A percentile compares a stretch with the other conserved stretches of the same genome.
These are phyloP conservation scores for Eutolmus rufibarbis DNA, from an alignment of 2,888 invertebrate species.

Conservation along the genomic window DNA sequence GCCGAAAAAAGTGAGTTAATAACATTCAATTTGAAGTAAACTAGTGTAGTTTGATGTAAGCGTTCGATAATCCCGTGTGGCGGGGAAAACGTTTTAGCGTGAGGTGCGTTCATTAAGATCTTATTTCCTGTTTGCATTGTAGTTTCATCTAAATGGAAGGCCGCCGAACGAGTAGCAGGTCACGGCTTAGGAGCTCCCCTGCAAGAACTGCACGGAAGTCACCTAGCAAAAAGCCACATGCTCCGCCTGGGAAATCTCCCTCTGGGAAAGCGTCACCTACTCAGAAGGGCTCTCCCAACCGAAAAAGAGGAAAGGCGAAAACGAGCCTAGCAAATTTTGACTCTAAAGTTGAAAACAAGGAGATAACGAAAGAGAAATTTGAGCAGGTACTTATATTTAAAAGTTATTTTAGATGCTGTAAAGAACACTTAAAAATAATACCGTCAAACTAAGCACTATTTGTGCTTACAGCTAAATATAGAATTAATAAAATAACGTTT, in stretches of 20 bases:
- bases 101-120: neutral
- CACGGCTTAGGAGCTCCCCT: neutral
- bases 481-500: neutral
- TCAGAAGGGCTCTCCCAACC: constrained; percentile 63
- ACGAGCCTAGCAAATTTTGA: neutral
- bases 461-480: neutral
- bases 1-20: neutral
- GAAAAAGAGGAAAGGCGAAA: neutral
- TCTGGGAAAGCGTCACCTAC: constrained; percentile 61
- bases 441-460: neutral
- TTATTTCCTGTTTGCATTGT: neutral
- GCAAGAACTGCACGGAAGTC: neutral
- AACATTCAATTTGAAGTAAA: constrained; percentile 44
- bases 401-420: neutral
- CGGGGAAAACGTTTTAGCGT: neutral
- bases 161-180: neutral
- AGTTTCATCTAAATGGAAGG: neutral
- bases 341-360: neutral
- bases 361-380: neutral
- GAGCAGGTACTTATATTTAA: neutral
- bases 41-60: neutral
- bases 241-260: constrained; percentile 45
- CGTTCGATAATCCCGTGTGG: neutral
- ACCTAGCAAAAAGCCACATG: neutral
- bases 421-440: neutral